Evolutionary conservation across 1,140 invertebrate genomes (phyloP), one percentile per base, ranked within the genome.

Genomic region (Metaphire vulgaris): DNA sequence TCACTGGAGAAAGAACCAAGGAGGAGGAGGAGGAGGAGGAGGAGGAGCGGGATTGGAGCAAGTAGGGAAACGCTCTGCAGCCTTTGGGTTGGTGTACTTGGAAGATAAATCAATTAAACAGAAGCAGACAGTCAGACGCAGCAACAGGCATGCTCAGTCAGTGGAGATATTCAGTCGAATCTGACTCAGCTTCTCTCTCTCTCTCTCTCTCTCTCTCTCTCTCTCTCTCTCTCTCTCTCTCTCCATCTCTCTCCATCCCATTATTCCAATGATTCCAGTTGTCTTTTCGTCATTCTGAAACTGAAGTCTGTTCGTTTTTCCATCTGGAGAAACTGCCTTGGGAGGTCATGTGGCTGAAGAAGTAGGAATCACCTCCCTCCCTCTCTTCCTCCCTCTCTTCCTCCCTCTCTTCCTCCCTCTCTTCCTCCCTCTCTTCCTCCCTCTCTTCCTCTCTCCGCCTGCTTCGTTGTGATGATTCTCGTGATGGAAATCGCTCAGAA

Each of bases 171-270:
- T 21, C 21, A 6, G 21, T 21, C 41, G 41, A 12, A 6, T 56
- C 41, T 56, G 41, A 12, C 41, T 56, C 41, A 12, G 41, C 21
- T 21, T 56, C 41, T 56, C 41, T 56, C 41, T 56, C 41, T 56
- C 41, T 56, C 41, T 56, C 41, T 56, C 41, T 56, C 41, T 56
- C 41, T 56, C 41, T 56, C 41, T 56, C 41, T 56, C 41, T 56
- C 41, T 56, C 41, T 56, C 41, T 56, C 41, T 56, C 41, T 56
- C 41, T 56, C 41, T 56, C 41, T 56, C 41, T 56, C 41, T 56
- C 41, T 56, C 41, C 21, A 6, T 56, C 41, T 56, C 41, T 56
- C 41, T 56, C 41, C 21, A 6, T 56, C 41, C 21, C 41, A 12
- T 21, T 56, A 6, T 56, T 21, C 21, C 41, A 12, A 6, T 56